These are phyloP conservation scores for Nicator chloris DNA, from an alignment of 2,113 vertebrate species.

Conservation along the genomic window DNA sequence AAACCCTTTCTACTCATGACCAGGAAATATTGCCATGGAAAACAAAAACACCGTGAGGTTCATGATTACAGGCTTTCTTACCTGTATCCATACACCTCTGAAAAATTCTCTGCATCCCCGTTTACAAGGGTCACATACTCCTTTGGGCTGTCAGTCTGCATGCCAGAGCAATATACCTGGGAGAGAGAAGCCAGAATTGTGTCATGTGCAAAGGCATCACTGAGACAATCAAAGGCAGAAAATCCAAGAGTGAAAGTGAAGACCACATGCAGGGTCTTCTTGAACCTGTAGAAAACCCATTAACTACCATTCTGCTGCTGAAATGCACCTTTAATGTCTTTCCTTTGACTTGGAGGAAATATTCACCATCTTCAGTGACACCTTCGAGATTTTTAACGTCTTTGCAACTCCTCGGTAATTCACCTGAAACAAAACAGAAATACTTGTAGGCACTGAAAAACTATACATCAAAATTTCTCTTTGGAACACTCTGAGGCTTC, in stretches of 20 bases:
- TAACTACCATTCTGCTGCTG: background rate
- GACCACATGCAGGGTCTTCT: background rate
- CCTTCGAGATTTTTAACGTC: conserved; percentile 75
- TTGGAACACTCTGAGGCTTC: background rate
- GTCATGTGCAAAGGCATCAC: background rate
- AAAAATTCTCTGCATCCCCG: conserved; percentile 91
- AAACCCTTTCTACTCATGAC: conserved; percentile 47
- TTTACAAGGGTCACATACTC: conserved; percentile 88
- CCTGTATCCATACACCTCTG: conserved; percentile 96
- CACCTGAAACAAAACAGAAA: conserved; percentile 73
- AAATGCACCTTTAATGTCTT: conserved; percentile 82
- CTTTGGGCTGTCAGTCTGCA: conserved; percentile 86
- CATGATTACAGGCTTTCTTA: conserved; percentile 53
- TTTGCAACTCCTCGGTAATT: conserved; percentile 84
- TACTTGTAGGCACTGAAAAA: background rate
- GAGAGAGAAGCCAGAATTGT: background rate
- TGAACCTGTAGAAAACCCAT: background rate
- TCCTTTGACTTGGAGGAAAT: conserved; percentile 84
- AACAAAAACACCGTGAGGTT: background rate
- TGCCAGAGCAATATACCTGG: conserved; percentile 92
- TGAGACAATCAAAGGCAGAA: background rate
- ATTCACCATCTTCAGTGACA: conserved; percentile 80
- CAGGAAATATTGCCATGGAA: background rate
- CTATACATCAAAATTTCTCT: background rate
- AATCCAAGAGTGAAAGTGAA: background rate